Evolutionary conservation across 2,888 invertebrate genomes (phyloP).

Genomic region (Aporophyla nigra): DNA sequence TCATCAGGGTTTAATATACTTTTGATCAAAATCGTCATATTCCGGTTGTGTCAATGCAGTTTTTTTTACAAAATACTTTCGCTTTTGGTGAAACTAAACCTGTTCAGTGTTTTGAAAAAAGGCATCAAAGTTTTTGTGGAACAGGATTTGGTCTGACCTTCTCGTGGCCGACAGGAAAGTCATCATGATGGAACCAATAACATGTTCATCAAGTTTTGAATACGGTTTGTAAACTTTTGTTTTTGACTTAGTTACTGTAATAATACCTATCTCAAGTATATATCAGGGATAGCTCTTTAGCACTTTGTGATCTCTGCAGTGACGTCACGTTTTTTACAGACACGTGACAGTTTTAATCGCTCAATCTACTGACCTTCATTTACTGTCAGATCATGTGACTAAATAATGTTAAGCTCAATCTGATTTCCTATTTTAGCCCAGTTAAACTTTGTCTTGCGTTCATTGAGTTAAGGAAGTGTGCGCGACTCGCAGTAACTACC

Average conservation of each 20-base stretch:
- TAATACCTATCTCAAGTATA: not conserved
- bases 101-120: constrained; percentile 37
- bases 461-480: not conserved
- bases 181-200: constrained; percentile 5
- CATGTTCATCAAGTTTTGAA: not conserved
- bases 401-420: not conserved
- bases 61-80: constrained; percentile 14
- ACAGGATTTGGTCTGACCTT: constrained; percentile 16
- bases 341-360: constrained; percentile 4
- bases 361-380: constrained; percentile 11
- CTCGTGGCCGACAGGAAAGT: not conserved
- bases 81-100: constrained; percentile 18
- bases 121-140: not conserved
- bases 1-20: not conserved
- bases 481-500: not conserved
- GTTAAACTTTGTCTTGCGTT: not conserved
- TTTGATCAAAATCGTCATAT: not conserved
- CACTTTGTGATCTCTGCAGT: not conserved
- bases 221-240: constrained; percentile 25
- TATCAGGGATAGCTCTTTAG: not conserved
- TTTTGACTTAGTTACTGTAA: not conserved
- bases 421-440: not conserved
- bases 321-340: not conserved
- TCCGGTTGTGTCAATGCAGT: not conserved
- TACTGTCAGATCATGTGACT: not conserved